phyloP scores from a whole-genome alignment of 2,797 vertebrate genomes.

The Sebastiscus tertius region DNA sequence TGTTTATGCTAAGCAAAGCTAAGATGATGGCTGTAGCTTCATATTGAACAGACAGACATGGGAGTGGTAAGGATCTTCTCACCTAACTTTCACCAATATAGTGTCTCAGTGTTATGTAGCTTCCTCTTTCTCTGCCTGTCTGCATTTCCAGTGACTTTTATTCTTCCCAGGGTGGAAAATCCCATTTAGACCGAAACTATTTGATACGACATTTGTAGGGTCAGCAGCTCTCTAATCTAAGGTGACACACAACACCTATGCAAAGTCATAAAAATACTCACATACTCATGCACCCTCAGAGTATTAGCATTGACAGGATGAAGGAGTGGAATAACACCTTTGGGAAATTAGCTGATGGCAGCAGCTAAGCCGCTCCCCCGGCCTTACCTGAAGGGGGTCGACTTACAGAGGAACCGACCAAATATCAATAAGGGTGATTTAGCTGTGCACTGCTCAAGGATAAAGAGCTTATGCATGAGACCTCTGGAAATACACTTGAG shows the following conservation, averaged over 20 bases:
- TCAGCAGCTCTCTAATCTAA: constrained; percentile 40
- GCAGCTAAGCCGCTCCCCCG: constrained; percentile 49
- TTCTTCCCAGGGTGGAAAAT: background rate
- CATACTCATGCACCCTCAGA: background rate
- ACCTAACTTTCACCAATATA: background rate
- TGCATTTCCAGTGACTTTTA: background rate
- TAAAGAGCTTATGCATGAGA: constrained; percentile 78
- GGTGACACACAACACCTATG: constrained; percentile 16
- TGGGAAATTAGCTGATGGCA: constrained; percentile 68
- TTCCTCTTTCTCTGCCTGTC: background rate
- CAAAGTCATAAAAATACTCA: constrained; percentile 28
- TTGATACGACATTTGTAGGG: constrained; percentile 19
- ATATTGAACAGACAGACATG: background rate
- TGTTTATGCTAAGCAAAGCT: background rate
- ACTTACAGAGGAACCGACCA: constrained; percentile 60
- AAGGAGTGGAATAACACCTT: constrained; percentile 61
- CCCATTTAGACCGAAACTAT: constrained; percentile 2
- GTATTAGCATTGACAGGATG: constrained; percentile 28
- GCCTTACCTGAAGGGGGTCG: constrained; percentile 68
- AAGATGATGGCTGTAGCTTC: background rate
- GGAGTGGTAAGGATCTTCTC: background rate
- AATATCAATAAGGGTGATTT: constrained; percentile 76
- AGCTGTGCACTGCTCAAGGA: constrained; percentile 63
- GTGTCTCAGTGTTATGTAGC: background rate
- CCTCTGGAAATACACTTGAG: constrained; percentile 71